Evolutionary conservation across 2,888 invertebrate species (phyloP).

Genomic region (Heteromurus nitidus): DNA sequence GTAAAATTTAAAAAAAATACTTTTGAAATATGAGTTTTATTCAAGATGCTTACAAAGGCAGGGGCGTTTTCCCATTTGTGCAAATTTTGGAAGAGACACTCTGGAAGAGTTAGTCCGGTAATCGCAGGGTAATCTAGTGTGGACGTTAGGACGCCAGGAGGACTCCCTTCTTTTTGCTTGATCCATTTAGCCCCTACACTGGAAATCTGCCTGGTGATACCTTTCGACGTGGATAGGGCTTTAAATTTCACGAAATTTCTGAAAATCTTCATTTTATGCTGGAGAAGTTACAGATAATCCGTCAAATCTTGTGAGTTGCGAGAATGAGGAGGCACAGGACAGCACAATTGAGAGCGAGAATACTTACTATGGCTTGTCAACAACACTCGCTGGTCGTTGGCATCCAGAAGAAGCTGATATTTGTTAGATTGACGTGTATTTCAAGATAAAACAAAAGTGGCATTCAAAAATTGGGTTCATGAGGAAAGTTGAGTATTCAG

Average conservation of each 20-base stretch:
- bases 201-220: conserved; percentile 5
- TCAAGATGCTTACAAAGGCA: conserved; percentile 54
- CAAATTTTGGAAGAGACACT: conserved; percentile 67
- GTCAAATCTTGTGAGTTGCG: too few species aligned
- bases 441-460: too few species aligned
- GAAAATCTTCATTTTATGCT: conserved; percentile 46
- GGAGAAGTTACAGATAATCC: too few species aligned
- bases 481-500: too few species aligned
- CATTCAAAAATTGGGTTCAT: too few species aligned
- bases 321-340: too few species aligned
- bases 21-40: background rate
- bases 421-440: too few species aligned
- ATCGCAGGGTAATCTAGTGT: conserved; percentile 48
- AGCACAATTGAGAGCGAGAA: too few species aligned
- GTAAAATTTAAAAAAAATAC: background rate
- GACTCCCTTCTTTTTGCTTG: conserved; percentile 49
- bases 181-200: conserved; percentile 27
- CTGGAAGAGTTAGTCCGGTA: conserved; percentile 59
- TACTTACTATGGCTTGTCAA: too few species aligned
- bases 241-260: conserved; percentile 3
- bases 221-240: too few species aligned
- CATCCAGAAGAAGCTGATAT: too few species aligned
- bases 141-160: conserved; percentile 37
- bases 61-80: conserved; percentile 65
- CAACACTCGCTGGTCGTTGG: too few species aligned